A percentile compares a stretch with the other conserved stretches of the same genome.
phyloP scores from a whole-genome alignment of 2,113 vertebrate species.

The Lophius piscatorius region DNA sequence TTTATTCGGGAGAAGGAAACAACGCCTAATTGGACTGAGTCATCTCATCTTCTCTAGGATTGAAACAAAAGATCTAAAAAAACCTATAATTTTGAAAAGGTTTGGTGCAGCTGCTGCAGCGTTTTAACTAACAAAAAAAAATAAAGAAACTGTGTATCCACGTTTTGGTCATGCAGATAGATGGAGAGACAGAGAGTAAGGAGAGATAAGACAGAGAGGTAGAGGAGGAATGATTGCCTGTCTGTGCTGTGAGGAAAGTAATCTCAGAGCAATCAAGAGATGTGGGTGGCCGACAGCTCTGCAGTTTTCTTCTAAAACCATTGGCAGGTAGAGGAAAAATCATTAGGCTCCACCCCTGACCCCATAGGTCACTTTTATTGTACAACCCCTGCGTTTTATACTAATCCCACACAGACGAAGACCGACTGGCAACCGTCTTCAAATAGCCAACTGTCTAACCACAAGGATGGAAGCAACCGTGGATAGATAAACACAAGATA shows the following conservation, averaged over 20 bases:
- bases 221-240: conserved; percentile 69
- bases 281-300: conserved; percentile 56
- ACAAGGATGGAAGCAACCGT: not conserved
- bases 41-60: conserved; percentile 69
- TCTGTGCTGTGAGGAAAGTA: conserved; percentile 69
- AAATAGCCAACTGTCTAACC: conserved; percentile 38
- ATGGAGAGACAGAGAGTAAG: conserved; percentile 37
- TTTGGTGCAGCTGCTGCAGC: conserved; percentile 7
- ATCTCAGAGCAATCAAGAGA: conserved; percentile 76
- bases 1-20: conserved; percentile 71
- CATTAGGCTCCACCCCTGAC: conserved; percentile 64
- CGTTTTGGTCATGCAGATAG: conserved; percentile 43
- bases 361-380: conserved; percentile 76
- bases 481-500: not conserved
- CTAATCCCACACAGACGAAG: conserved; percentile 53
- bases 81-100: conserved; percentile 18
- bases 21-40: conserved; percentile 77
- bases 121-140: conserved; percentile 24
- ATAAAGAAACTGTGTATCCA: conserved; percentile 1
- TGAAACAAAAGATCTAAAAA: conserved; percentile 46
- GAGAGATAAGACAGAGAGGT: conserved; percentile 4
- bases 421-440: conserved; percentile 18
- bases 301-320: conserved; percentile 58
- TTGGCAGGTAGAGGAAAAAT: conserved; percentile 67
- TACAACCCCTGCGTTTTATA: conserved; percentile 62